These are phyloP conservation scores for Biston stratarius DNA, from an alignment of 2,888 invertebrate genomes.

Conservation along the genomic window DNA sequence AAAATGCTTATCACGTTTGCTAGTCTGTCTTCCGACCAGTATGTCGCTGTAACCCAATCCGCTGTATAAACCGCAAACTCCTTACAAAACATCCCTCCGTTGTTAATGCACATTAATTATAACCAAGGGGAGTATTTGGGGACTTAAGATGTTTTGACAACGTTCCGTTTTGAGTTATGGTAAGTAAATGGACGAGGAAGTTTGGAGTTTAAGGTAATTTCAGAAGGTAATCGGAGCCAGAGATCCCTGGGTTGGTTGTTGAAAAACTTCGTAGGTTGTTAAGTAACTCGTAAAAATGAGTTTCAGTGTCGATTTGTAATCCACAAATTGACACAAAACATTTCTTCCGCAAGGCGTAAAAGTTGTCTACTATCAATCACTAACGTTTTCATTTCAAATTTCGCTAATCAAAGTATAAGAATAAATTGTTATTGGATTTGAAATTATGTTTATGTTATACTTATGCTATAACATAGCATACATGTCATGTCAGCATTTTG, in stretches of 20 bases:
- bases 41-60: slow-evolving; percentile 65
- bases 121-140: slow-evolving; percentile 46
- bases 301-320: slow-evolving; percentile 17
- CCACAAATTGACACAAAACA: too few relatives aligned
- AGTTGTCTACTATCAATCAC: too few relatives aligned
- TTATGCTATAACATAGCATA: too few relatives aligned
- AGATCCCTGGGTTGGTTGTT: slow-evolving; percentile 18
- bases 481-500: too few relatives aligned
- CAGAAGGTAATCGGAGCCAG: slow-evolving; percentile 35
- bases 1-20: slow-evolving; percentile 6
- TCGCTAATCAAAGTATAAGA: too few relatives aligned
- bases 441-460: too few relatives aligned
- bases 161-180: slow-evolving; percentile 65
- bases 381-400: too few relatives aligned
- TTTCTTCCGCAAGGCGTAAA: too few relatives aligned
- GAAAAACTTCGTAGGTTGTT: slow-evolving; percentile 30
- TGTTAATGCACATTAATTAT: slow-evolving; percentile 80
- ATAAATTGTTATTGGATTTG: too few relatives aligned
- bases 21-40: slow-evolving; percentile 40
- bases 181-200: slow-evolving; percentile 60
- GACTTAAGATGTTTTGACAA: slow-evolving; percentile 73
- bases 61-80: slow-evolving; percentile 65
- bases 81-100: slow-evolving; percentile 73
- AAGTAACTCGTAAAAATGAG: too few relatives aligned
- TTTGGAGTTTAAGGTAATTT: slow-evolving; percentile 48